Percentiles rank a stretch among this genome's conserved stretches.
These are phyloP conservation scores for Philonicus albiceps DNA, from an alignment of 2,888 invertebrate species.

Conservation along the genomic window DNA sequence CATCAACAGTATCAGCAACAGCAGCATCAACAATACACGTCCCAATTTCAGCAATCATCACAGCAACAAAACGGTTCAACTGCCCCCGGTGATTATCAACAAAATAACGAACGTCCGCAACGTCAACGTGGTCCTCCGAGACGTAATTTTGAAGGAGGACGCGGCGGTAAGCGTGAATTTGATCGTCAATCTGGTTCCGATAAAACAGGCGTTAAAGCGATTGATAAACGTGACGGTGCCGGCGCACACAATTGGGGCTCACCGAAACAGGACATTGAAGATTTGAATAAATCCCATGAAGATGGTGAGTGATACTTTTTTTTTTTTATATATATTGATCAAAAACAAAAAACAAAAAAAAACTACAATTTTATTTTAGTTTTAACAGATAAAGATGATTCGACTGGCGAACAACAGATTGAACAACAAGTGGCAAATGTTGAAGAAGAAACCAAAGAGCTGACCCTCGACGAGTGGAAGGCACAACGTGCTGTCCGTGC, in stretches of 20 bases:
- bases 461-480: constrained; percentile 95
- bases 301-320: constrained; percentile 46
- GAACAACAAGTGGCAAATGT: constrained; percentile 64
- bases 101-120: constrained; percentile 59
- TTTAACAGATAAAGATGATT: constrained; percentile 58
- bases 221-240: constrained; percentile 93
- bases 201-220: constrained; percentile 91
- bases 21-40: constrained; percentile 51
- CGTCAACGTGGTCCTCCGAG: constrained; percentile 59
- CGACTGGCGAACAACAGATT: constrained; percentile 58
- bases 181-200: constrained; percentile 95
- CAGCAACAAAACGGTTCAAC: constrained; percentile 57
- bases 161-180: constrained; percentile 88
- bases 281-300: constrained; percentile 57
- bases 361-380: neutral
- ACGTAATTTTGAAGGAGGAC: constrained; percentile 60
- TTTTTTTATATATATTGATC: too few species aligned
- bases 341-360: too few species aligned
- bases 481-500: constrained; percentile 80
- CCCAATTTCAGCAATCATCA: constrained; percentile 49
- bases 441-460: constrained; percentile 80
- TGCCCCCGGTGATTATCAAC: constrained; percentile 63
- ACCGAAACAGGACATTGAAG: constrained; percentile 87
- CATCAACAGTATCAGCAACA: neutral
- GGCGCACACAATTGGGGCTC: constrained; percentile 97